Base-by-base conservation (phyloP, 2,113 vertebrate genomes). In the Prionailurus viverrinus region DNA sequence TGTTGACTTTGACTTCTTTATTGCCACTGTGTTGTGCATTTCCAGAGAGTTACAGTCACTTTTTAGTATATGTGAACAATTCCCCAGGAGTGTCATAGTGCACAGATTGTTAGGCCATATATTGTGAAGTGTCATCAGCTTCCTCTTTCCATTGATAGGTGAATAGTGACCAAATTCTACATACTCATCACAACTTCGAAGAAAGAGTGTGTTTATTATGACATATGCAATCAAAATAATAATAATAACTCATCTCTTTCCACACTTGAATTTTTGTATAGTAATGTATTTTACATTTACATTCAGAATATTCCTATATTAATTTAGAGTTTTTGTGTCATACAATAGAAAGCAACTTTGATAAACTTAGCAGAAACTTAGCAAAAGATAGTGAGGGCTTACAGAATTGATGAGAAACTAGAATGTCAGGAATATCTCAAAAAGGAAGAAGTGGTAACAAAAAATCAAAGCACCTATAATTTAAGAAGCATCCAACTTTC, bases 321-420 rank as follows among this genome's bases (percentile, higher is more conserved):
- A 41, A 29, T 33, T 76, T 76, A 14, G 7, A 3, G 11, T 4
- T 3, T 91, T 55, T 31, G 15, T 91, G 68, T 23, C 15, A 83
- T 86, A 53, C 53, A 61, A 39, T 1, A 86, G 33, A 83, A 55
- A 74, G 4, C 27, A 89, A 83, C 13, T 58, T 39, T 88, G 69
- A 71, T 8, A 95, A 93, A 74, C 27, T 31, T 86, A 53, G 91
- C 84, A 71, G 7, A 3, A 92, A 68, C 84, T 78, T 39, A 95
- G 5, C 3, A n/a, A 61, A 36, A 36, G 15, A 61, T 94, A 68
- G 1, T 13, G 41, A 85, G 4, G 27, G 33, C 2, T 89, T 39
- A 55, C n/a, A 92, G 6, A 66, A 45, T 39, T 73, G 4, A 23
- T 79, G n/a, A 48, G 15, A 53, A 10, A 19, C 4, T 86, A 87